Evolutionary conservation across 1,140 invertebrate species (phyloP).

Genomic region (Nasonia giraulti): DNA sequence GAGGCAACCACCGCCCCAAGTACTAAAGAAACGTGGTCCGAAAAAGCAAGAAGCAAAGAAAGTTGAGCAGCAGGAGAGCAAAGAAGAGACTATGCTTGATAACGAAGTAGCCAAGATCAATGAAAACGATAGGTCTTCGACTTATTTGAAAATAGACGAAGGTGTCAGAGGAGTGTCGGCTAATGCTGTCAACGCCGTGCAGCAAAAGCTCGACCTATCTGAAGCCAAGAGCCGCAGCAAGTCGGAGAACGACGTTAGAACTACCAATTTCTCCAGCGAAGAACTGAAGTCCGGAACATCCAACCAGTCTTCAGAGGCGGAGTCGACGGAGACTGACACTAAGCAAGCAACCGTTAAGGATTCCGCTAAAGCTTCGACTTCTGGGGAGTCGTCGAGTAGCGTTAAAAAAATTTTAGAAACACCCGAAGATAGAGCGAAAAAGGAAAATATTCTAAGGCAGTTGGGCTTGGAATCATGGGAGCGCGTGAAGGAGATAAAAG

Average conservation of each 20-base stretch:
- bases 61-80: conserved; percentile 63
- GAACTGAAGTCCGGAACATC: conserved; percentile 18
- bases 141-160: conserved; percentile 54
- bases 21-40: conserved; percentile 60
- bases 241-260: conserved; percentile 67
- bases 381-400: conserved; percentile 71
- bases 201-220: conserved; percentile 27
- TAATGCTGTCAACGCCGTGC: conserved; percentile 38
- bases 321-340: background rate
- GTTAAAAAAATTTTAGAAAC: conserved; percentile 69
- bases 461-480: conserved; percentile 71
- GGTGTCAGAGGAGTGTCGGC: conserved; percentile 60
- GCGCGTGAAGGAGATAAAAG: conserved; percentile 67
- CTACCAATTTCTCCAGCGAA: conserved; percentile 27
- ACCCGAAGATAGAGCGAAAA: conserved; percentile 75
- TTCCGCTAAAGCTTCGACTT: conserved; percentile 68
- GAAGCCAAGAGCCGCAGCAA: conserved; percentile 64
- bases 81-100: conserved; percentile 71
- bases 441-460: conserved; percentile 71
- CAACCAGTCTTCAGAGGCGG: background rate
- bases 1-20: conserved; percentile 60
- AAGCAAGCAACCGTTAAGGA: conserved; percentile 73
- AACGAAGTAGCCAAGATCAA: conserved; percentile 72
- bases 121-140: conserved; percentile 63
- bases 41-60: conserved; percentile 65